Evolutionary conservation across 1,140 invertebrate species (phyloP), one percentile per base, ranked within the genome.

Genomic region (Drosophila triauraria): DNA sequence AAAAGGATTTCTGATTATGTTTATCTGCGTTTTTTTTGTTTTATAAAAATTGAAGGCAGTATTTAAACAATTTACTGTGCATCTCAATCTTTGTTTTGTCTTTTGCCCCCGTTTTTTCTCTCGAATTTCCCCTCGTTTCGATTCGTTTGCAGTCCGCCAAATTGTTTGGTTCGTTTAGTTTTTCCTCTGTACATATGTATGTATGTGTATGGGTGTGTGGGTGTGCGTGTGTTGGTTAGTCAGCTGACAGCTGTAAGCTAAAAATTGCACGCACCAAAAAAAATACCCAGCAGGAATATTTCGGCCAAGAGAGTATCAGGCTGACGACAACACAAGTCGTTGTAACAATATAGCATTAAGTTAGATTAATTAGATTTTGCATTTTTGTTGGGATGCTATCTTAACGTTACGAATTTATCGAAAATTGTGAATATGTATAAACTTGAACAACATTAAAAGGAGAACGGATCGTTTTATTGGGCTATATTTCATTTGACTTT

Each of bases 121-220:
- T 23, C 12, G 35, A 42, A 43, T 71, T 61, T 35, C 25, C 44
- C 42, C 50, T 54, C 32, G 8, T n/a, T 59, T 64, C 51, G 62
- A 56, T 79, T 80, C 57, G 56, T 64, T 75, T 48, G 57, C 48
- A 61, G 44, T 75, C 38, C 43, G 44, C 48, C 78, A 78, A 85
- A 78, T 78, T 86, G 48, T 65, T 77, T 63, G 80, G 35, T 80
- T 80, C 71, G 80, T 83, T 87, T 87, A 68, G 75, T 86, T 86
- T 67, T 51, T 15, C 43, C 62, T 50, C 42, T 63, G 30, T 44
- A 30, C 20, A 42, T 57, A 25, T 46, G 46, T 50, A 30, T 35
- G 30, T 35, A 0, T 3, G 44, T 32, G 44, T n/a, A 17, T 25
- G 40, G 10, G 32, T 9, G 9, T 44, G 43, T 32, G 53, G 13